Evolutionary conservation across 2,797 vertebrate genomes (phyloP).

Genomic region (Luscinia megarhynchos): DNA sequence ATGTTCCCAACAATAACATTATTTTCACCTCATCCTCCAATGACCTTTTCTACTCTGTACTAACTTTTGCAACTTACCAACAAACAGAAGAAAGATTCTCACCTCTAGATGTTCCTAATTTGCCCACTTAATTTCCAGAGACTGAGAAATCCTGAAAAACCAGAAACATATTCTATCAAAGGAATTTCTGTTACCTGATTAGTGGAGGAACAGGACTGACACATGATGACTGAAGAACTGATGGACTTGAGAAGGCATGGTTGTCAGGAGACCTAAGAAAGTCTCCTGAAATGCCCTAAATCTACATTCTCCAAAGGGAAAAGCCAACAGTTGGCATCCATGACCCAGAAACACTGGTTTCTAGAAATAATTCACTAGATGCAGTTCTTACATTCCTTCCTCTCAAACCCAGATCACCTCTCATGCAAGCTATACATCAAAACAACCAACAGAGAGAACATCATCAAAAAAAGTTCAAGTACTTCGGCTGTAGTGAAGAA

Average conservation of each 20-base stretch:
- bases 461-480: not conserved
- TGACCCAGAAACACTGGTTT: not conserved
- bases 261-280: not conserved
- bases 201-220: not conserved
- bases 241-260: not conserved
- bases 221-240: not conserved
- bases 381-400: not conserved
- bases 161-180: not conserved
- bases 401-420: not conserved
- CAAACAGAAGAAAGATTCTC: not conserved
- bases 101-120: not conserved
- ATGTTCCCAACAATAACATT: not conserved
- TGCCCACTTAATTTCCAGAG: not conserved
- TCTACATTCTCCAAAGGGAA: not conserved
- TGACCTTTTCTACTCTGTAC: not conserved
- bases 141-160: not conserved
- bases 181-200: not conserved
- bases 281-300: not conserved
- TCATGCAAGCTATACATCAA: not conserved
- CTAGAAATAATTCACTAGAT: not conserved
- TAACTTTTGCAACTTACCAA: not conserved
- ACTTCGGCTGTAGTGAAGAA: not conserved
- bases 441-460: not conserved
- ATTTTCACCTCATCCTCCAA: not conserved
- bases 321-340: not conserved